phyloP scores from a whole-genome alignment of 2,888 invertebrate genomes.

The Corythucha ciliata region DNA sequence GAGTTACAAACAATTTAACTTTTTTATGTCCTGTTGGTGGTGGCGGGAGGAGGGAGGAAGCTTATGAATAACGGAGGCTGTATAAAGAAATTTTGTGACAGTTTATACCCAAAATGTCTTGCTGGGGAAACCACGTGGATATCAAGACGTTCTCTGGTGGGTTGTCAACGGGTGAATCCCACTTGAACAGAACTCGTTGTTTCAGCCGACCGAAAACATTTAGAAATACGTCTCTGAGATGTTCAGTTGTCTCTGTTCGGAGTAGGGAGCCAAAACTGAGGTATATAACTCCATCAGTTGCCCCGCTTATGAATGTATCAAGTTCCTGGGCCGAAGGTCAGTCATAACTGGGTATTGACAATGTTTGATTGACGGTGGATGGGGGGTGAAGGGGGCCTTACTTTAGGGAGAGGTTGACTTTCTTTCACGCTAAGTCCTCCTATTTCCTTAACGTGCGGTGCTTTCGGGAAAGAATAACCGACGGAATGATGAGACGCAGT shows the following conservation, averaged over 20 bases:
- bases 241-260: slow-evolving; percentile 67
- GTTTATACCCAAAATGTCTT: slow-evolving; percentile 42
- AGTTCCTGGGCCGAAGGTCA: slow-evolving; percentile 50
- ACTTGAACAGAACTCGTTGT: slow-evolving; percentile 75
- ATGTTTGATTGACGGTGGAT: no score
- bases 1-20: slow-evolving; percentile 22
- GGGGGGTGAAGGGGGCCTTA: slow-evolving; percentile 38
- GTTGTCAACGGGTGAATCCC: slow-evolving; percentile 54
- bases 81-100: no score
- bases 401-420: slow-evolving; percentile 57
- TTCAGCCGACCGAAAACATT: slow-evolving; percentile 65
- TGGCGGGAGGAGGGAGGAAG: no score
- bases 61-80: no score
- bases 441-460: slow-evolving; percentile 73
- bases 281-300: slow-evolving; percentile 60
- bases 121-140: slow-evolving; percentile 58
- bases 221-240: slow-evolving; percentile 57
- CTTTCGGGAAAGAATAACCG: slow-evolving; percentile 58
- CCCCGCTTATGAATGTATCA: slow-evolving; percentile 58
- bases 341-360: no score
- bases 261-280: slow-evolving; percentile 82
- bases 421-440: slow-evolving; percentile 74
- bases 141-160: slow-evolving; percentile 64
- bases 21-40: slow-evolving; percentile 25
- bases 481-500: slow-evolving; percentile 20